These are phyloP conservation scores for Tragopan temminckii DNA, from an alignment of 2,797 vertebrate species.

Conservation along the genomic window DNA sequence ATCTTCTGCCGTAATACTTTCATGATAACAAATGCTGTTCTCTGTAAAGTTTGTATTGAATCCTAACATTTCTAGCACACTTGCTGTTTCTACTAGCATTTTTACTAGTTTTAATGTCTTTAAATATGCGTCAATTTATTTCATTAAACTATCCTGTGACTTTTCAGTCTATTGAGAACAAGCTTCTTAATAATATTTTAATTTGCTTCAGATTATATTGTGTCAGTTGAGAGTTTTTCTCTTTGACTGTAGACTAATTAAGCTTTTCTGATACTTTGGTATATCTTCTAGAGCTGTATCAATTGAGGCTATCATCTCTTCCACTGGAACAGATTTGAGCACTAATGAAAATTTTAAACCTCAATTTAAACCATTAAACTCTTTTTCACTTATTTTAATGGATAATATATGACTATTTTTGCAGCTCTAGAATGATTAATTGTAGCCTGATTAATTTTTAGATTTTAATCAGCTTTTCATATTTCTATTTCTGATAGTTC, in stretches of 20 bases:
- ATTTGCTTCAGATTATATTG: neutral
- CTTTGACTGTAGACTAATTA: constrained; percentile 27
- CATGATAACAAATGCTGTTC: neutral
- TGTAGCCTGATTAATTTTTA: neutral
- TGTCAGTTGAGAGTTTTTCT: constrained; percentile 8
- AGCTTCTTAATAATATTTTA: constrained; percentile 30
- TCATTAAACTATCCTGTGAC: neutral
- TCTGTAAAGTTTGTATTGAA: neutral
- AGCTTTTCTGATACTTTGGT: neutral
- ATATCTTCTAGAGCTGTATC: constrained; percentile 40
- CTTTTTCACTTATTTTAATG: constrained; percentile 39
- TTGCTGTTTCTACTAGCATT: neutral
- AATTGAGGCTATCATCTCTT: constrained; percentile 17
- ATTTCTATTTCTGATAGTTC: neutral
- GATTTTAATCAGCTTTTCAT: neutral
- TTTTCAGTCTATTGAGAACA: neutral
- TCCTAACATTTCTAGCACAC: neutral
- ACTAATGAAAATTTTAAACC: constrained; percentile 61
- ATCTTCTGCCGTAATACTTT: neutral
- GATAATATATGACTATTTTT: constrained; percentile 32
- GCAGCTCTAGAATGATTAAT: constrained; percentile 32
- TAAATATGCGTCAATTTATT: neutral
- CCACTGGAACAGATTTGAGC: neutral
- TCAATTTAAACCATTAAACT: constrained; percentile 25
- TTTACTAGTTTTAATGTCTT: neutral